These are phyloP conservation scores for Thamnaconus septentrionalis DNA, from an alignment of 2,113 vertebrate species.

Conservation along the genomic window DNA sequence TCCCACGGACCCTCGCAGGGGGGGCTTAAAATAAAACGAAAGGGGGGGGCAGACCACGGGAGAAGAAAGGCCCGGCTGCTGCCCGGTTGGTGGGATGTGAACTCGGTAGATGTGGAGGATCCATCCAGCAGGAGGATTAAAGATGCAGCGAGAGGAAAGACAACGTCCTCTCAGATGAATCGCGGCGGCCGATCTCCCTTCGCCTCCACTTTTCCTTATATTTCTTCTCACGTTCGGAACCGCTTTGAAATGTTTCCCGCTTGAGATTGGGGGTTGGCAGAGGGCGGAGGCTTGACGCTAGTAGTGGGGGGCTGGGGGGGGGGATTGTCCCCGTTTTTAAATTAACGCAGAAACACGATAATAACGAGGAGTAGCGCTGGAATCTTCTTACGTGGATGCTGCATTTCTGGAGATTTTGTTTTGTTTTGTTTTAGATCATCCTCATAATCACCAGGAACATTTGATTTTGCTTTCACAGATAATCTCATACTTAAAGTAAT, in stretches of 20 bases:
- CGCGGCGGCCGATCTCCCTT: conserved; percentile 22
- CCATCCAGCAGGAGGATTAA: conserved; percentile 57
- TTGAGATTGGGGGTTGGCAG: conserved; percentile 26
- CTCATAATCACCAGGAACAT: too few relatives aligned
- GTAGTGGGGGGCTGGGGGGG: too few relatives aligned
- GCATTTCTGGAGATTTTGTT: too few relatives aligned
- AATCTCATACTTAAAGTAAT: too few relatives aligned
- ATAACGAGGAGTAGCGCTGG: too few relatives aligned
- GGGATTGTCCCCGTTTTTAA: too few relatives aligned
- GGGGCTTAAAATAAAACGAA: conserved; percentile 29
- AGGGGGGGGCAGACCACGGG: not conserved
- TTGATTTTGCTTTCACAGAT: too few relatives aligned
- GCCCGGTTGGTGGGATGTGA: conserved; percentile 37
- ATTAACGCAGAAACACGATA: too few relatives aligned
- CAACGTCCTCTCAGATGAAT: conserved; percentile 72
- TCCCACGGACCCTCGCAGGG: conserved; percentile 1
- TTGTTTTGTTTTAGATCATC: too few relatives aligned
- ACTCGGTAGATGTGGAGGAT: conserved; percentile 55
- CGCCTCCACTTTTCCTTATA: conserved; percentile 5
- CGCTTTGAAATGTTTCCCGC: not conserved
- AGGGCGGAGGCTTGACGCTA: not conserved
- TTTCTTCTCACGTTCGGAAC: conserved; percentile 43
- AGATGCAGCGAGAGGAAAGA: conserved; percentile 63
- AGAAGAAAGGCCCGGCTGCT: conserved; percentile 37
- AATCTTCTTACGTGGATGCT: too few relatives aligned